These are phyloP conservation scores for Typhlomys cinereus DNA, from an alignment of 2,113 vertebrate species.

Conservation along the genomic window DNA sequence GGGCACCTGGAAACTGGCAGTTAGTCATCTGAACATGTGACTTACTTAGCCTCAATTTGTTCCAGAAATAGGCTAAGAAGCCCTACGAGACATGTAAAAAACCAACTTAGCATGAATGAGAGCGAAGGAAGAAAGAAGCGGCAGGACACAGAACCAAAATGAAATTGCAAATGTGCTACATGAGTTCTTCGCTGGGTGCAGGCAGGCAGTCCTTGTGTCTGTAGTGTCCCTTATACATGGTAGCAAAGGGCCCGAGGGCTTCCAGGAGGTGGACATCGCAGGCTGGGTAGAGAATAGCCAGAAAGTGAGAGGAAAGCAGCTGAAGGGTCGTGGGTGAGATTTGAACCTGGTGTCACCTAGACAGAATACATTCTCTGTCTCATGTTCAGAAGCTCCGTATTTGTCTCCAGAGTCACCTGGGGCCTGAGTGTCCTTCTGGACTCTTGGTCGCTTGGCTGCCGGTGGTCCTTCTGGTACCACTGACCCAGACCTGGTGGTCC, in stretches of 20 bases:
- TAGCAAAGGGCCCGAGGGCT: not conserved
- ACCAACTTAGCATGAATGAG: not conserved
- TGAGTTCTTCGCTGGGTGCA: not conserved
- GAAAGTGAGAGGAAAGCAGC: not conserved
- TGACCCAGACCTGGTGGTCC: too few species aligned
- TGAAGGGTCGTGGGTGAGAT: not conserved
- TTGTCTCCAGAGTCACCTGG: too few species aligned
- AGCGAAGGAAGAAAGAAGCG: not conserved
- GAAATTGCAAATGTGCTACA: not conserved
- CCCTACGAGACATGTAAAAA: not conserved
- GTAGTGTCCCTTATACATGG: not conserved
- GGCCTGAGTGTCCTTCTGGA: not conserved
- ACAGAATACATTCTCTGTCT: not conserved
- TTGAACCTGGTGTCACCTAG: not conserved
- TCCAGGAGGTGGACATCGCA: not conserved
- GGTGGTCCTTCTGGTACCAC: not conserved
- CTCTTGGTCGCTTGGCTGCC: not conserved
- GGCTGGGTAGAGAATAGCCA: not conserved
- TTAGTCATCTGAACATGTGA: not conserved
- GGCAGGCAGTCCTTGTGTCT: not conserved
- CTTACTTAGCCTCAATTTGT: slow-evolving; percentile 3
- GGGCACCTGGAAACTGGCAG: not conserved
- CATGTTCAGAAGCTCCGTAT: not conserved
- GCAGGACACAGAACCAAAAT: not conserved
- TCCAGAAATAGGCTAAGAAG: slow-evolving; percentile 1